phyloP scores from a whole-genome alignment of 2,113 vertebrate species.

The Paracyprichromis sp. region DNA sequence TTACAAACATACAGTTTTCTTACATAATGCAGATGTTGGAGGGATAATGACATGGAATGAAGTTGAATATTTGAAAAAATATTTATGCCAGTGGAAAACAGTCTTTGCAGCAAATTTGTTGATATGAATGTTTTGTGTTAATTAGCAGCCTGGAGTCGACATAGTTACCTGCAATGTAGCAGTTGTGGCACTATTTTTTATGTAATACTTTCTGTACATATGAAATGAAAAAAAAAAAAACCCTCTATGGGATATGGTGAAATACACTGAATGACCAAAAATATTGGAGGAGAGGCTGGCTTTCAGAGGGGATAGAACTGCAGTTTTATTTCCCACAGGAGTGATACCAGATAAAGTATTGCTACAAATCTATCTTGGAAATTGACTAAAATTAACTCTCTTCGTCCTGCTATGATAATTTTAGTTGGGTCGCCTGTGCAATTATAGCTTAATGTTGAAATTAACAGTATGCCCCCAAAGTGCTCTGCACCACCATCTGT shows the following conservation, averaged over 20 bases:
- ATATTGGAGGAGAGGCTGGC: neutral
- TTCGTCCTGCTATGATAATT: neutral
- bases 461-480: neutral
- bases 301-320: neutral
- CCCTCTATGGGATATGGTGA: neutral
- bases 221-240: neutral
- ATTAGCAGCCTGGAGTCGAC: neutral
- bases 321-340: neutral
- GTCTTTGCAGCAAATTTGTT: neutral
- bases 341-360: neutral
- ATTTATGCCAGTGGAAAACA: neutral
- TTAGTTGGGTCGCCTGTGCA: constrained; percentile 1
- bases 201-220: neutral
- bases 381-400: neutral
- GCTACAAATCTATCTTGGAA: neutral
- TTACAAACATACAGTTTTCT: neutral
- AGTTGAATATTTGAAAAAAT: neutral
- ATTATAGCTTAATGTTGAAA: constrained; percentile 7
- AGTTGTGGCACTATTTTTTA: neutral
- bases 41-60: neutral
- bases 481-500: neutral
- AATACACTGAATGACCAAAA: neutral
- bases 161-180: neutral
- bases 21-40: neutral
- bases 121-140: neutral